phyloP scores from a whole-genome alignment of 2,888 invertebrate species.

The Pyrochroa serraticornis region DNA sequence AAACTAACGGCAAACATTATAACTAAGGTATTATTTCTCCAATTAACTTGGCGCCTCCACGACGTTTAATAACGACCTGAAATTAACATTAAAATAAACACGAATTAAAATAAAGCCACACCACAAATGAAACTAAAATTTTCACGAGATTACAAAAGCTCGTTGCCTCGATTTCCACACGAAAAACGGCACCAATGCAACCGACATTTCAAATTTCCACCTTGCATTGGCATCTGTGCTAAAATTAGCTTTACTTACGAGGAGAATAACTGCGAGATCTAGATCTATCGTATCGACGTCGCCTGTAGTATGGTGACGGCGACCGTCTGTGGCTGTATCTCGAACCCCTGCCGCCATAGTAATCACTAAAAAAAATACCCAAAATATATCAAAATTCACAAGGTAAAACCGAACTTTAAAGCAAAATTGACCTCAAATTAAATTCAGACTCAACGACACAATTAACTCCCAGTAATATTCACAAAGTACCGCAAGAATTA shows the following conservation, averaged over 20 bases:
- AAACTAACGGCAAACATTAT: slow-evolving; percentile 16
- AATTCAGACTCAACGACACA: too few relatives aligned
- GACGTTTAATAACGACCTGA: slow-evolving; percentile 52
- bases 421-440: too few relatives aligned
- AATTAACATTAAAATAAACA: slow-evolving; percentile 49
- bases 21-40: slow-evolving; percentile 33
- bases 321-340: slow-evolving; percentile 45
- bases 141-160: not conserved
- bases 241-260: slow-evolving; percentile 43
- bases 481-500: too few relatives aligned
- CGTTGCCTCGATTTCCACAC: not conserved
- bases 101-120: slow-evolving; percentile 37
- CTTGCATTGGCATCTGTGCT: slow-evolving; percentile 8
- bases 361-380: slow-evolving; percentile 38
- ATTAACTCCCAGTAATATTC: too few relatives aligned
- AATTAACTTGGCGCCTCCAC: slow-evolving; percentile 41
- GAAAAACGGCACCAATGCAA: slow-evolving; percentile 13
- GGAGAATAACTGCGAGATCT: slow-evolving; percentile 51
- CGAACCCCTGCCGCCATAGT: slow-evolving; percentile 42
- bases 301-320: slow-evolving; percentile 48
- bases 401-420: too few relatives aligned
- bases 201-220: slow-evolving; percentile 3
- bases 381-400: not conserved
- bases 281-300: slow-evolving; percentile 46
- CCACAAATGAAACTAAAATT: slow-evolving; percentile 27